Evolutionary conservation across 1,140 invertebrate genomes (phyloP), one percentile per base, ranked within the genome.

Genomic region (Armadillidium nasatum): DNA sequence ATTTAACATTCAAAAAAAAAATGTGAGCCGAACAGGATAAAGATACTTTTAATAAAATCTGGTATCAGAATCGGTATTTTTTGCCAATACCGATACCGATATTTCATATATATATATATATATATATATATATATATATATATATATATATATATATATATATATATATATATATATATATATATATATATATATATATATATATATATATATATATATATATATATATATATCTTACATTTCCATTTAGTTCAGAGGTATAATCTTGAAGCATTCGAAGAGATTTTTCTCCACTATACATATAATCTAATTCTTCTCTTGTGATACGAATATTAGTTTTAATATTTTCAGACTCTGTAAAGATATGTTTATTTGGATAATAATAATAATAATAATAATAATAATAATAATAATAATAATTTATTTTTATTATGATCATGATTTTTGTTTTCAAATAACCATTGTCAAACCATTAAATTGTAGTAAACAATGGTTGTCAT

Each of bases 61-160:
- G n/a, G n/a, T n/a, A n/a, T n/a, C n/a, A n/a, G n/a, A n/a, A n/a
- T n/a, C n/a, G n/a, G n/a, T n/a, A n/a, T n/a, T n/a, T n/a, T n/a
- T n/a, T n/a, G n/a, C n/a, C n/a, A n/a, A n/a, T n/a, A n/a, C n/a
- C n/a, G n/a, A n/a, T n/a, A n/a, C n/a, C n/a, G n/a, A n/a, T n/a
- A n/a, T n/a, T n/a, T n/a, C n/a, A n/a, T 60, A 60, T 60, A 60
- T 60, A 60, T 60, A 60, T 60, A 60, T 60, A 60, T 60, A 60
- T 60, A 60, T 60, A 60, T 60, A 60, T 60, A 60, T 60, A 60
- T 60, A 60, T 60, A 60, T 60, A 60, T 60, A 60, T 60, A 60
- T 60, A 50, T 60, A 60, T 60, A 60, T 60, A 15, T 60, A 60
- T 19, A 60, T 33, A 72, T 23, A 43, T 71, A 60, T 60, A 60